These are phyloP conservation scores for Astatoreochromis straeleni DNA, from an alignment of 2,113 vertebrate species.

Conservation along the genomic window DNA sequence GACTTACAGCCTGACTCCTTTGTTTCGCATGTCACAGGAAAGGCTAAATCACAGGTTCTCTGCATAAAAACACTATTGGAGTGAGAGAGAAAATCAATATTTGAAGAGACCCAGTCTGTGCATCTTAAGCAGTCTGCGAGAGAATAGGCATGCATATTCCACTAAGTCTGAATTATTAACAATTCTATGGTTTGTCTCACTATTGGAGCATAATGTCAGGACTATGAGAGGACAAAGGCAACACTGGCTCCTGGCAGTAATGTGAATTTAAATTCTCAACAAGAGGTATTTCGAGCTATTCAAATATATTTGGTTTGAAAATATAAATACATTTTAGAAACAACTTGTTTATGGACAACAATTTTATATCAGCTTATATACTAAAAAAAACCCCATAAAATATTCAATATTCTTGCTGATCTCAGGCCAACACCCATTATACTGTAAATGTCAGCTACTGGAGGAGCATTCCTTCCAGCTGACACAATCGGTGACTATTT, in stretches of 20 bases:
- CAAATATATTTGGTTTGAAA: background rate
- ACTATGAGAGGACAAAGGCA: background rate
- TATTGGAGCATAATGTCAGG: background rate
- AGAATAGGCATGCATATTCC: conserved; percentile 57
- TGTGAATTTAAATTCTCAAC: background rate
- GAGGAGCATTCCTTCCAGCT: conserved; percentile 15
- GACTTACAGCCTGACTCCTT: conserved; percentile 41
- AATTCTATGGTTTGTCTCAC: conserved; percentile 21
- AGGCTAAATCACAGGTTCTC: conserved; percentile 41
- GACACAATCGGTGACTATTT: conserved; percentile 46
- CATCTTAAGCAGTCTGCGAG: conserved; percentile 79
- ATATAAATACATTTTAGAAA: background rate
- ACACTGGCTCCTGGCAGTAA: background rate
- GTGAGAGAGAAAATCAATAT: conserved; percentile 80
- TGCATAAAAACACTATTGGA: conserved; percentile 55
- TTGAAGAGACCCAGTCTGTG: conserved; percentile 80
- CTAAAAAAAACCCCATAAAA: background rate
- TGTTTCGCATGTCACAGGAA: conserved; percentile 38
- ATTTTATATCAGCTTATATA: background rate
- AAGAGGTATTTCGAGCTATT: background rate
- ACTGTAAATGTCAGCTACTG: conserved; percentile 18
- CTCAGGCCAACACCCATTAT: background rate
- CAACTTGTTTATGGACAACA: background rate
- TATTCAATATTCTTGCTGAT: background rate
- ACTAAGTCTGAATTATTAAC: conserved; percentile 62